Evolutionary conservation across 1,140 invertebrate genomes (phyloP).

Genomic region (Brachionus koreanus): DNA sequence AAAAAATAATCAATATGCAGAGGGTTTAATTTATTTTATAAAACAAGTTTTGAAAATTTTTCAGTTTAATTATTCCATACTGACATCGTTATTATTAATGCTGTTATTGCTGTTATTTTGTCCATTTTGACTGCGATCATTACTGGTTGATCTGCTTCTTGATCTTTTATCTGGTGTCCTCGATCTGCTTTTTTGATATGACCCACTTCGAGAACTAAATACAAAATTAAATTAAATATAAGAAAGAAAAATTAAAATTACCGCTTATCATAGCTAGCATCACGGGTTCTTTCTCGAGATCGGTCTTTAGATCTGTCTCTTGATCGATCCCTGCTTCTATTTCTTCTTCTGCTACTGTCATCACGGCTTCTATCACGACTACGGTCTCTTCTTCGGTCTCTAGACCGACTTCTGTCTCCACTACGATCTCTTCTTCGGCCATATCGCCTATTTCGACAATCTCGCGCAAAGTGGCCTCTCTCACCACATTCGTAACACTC

Average conservation of each 20-base stretch:
- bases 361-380: background rate
- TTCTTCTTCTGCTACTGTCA: background rate
- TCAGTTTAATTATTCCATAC: background rate
- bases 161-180: background rate
- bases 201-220: background rate
- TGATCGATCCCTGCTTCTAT: background rate
- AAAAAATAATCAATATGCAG: background rate
- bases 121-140: background rate
- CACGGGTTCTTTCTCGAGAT: background rate
- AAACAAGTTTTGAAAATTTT: background rate
- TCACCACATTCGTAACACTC: conserved; percentile 44
- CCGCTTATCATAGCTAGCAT: background rate
- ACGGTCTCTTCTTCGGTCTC: conserved; percentile 11
- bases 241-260: background rate
- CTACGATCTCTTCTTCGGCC: background rate
- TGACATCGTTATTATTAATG: background rate
- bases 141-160: background rate
- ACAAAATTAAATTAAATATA: background rate
- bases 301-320: background rate
- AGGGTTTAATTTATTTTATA: background rate
- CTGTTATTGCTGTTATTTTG: background rate
- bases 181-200: background rate
- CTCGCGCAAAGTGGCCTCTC: conserved; percentile 34
- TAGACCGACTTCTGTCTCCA: background rate
- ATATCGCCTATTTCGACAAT: conserved; percentile 41